Percentiles rank a stretch among this genome's conserved stretches.
Evolutionary conservation across 35 echinoderm and acorn worm genomes (phyloP).

Genomic region (Holothuria glaberrima): DNA sequence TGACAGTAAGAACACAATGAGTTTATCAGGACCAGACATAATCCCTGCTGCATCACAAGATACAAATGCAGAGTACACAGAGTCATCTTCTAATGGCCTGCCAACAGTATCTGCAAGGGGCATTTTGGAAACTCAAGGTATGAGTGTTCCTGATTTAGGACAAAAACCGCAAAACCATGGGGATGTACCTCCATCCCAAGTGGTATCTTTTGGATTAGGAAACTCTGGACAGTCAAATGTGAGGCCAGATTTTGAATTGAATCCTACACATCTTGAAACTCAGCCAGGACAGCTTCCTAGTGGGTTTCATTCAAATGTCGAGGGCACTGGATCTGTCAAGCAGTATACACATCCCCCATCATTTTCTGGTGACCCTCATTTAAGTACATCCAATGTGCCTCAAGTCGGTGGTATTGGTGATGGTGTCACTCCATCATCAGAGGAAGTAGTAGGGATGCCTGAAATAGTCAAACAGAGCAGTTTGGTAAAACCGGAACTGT

Average conservation of each 20-base stretch:
- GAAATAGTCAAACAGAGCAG: conserved; percentile 46
- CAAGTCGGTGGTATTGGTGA: conserved; percentile 6
- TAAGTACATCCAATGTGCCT: neutral
- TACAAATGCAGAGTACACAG: neutral
- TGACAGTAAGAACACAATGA: conserved; percentile 25
- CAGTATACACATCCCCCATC: too few species aligned
- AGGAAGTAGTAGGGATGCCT: conserved; percentile 43
- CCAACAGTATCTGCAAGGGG: neutral
- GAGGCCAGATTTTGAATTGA: conserved; percentile 34
- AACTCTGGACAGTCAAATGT: neutral
- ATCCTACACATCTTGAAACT: neutral
- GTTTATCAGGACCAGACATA: conserved; percentile 35
- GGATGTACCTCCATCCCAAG: conserved; percentile 11
- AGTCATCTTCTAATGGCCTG: neutral
- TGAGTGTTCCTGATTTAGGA: conserved; percentile 35
- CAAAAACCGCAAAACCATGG: conserved; percentile 20
- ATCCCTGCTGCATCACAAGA: conserved; percentile 37
- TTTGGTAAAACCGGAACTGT: conserved; percentile 26
- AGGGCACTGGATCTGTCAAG: too few species aligned
- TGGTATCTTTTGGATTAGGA: neutral
- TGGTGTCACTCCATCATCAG: neutral
- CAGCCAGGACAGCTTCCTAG: neutral
- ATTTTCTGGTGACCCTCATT: too few species aligned
- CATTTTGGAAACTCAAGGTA: neutral
- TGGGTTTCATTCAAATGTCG: too few species aligned